Conservation (phyloP, 2,888 invertebrate species). For the Sesamia inferens region DNA sequence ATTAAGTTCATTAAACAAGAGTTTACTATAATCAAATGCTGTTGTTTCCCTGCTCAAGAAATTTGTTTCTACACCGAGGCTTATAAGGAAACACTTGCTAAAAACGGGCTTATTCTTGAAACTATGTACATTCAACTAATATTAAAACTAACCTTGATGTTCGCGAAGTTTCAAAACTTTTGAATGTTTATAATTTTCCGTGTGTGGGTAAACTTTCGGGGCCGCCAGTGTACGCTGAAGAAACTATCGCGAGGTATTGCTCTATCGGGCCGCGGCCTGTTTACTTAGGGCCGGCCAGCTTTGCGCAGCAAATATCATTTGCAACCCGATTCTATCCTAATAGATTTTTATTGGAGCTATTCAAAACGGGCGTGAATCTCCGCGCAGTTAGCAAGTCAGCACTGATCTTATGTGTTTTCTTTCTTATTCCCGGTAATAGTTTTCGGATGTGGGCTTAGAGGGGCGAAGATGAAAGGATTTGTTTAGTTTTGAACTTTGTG, state of each 20-base stretch:
- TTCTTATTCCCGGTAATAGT: conserved; percentile 49
- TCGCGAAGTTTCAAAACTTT: conserved; percentile 39
- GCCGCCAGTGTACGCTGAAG: conserved; percentile 61
- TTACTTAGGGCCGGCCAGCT: conserved; percentile 74
- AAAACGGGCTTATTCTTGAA: conserved; percentile 35
- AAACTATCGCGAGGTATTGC: conserved; percentile 72
- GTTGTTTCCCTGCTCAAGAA: not conserved
- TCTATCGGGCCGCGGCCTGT: conserved; percentile 73
- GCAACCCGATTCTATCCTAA: conserved; percentile 72
- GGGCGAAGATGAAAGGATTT: conserved; percentile 8
- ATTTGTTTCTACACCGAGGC: not conserved
- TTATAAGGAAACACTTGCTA: conserved; percentile 15
- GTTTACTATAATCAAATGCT: not conserved
- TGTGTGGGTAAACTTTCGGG: conserved; percentile 42
- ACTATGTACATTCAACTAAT: conserved; percentile 47
- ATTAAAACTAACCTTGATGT: conserved; percentile 48
- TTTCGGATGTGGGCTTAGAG: conserved; percentile 19
- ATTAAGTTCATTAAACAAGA: not conserved
- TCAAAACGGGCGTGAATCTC: conserved; percentile 60
- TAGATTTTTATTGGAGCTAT: conserved; percentile 75
- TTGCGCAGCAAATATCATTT: conserved; percentile 79
- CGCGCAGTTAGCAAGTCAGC: conserved; percentile 46
- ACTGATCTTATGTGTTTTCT: conserved; percentile 48
- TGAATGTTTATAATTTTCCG: conserved; percentile 61
- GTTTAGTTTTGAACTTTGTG: conserved; percentile 6